Conservation (phyloP, 2,888 invertebrate genomes). For the Agrochola macilenta region DNA sequence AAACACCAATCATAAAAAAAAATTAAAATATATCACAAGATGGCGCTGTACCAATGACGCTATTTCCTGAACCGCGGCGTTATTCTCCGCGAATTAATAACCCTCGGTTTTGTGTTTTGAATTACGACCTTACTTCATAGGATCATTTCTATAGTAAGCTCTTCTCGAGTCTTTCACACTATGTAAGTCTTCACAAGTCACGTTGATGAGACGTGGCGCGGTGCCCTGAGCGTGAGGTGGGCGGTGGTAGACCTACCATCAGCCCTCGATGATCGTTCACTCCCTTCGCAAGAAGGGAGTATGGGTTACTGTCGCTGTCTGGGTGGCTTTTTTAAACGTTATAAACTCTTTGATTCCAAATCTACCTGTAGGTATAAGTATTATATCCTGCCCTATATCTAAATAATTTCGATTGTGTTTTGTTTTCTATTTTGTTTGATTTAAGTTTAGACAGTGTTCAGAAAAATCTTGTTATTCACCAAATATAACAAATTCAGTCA, state of each 20-base stretch:
- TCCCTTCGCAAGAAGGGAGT: slow-evolving; percentile 31
- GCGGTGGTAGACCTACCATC: slow-evolving; percentile 53
- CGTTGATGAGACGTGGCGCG: slow-evolving; percentile 71
- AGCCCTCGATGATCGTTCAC: slow-evolving; percentile 59
- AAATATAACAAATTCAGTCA: background rate
- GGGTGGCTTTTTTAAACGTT: slow-evolving; percentile 33
- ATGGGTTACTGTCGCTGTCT: slow-evolving; percentile 60
- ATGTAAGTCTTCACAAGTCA: slow-evolving; percentile 61
- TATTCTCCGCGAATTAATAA: slow-evolving; percentile 42
- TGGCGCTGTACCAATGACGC: slow-evolving; percentile 48
- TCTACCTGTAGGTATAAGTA: background rate
- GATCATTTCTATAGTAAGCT: slow-evolving; percentile 63
- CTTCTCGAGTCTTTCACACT: slow-evolving; percentile 65
- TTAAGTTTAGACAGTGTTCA: background rate
- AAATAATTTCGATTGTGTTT: background rate
- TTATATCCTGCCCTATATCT: background rate
- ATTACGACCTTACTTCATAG: slow-evolving; percentile 61
- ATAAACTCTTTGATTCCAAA: background rate
- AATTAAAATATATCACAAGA: slow-evolving; percentile 9
- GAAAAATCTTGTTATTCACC: background rate
- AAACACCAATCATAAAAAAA: background rate
- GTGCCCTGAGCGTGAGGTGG: slow-evolving; percentile 68
- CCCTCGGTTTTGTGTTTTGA: background rate
- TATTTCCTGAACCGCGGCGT: slow-evolving; percentile 44
- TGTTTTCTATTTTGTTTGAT: background rate